These are phyloP conservation scores for Polyodon spathula DNA, from an alignment of 2,113 vertebrate species.

Conservation along the genomic window DNA sequence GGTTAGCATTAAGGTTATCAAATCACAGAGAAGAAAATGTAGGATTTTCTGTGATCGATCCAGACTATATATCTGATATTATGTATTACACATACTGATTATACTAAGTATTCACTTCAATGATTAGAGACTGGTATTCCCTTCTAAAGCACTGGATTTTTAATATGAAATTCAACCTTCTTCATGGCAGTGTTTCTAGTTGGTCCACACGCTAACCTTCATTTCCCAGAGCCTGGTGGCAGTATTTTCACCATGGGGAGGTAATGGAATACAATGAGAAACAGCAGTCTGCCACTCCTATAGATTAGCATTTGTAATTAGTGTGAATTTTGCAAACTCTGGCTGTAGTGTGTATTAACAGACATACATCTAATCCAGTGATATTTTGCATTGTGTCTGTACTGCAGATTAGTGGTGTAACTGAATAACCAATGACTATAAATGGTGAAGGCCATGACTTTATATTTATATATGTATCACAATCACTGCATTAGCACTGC, in stretches of 20 bases:
- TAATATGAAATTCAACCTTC: too few species aligned
- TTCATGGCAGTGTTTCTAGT: constrained; percentile 43
- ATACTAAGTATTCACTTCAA: too few species aligned
- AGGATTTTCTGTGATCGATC: too few species aligned
- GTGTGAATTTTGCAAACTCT: constrained; percentile 27
- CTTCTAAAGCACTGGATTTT: too few species aligned
- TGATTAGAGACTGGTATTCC: too few species aligned
- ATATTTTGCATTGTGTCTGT: constrained; percentile 1
- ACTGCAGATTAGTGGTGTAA: neutral
- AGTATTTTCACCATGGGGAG: constrained; percentile 13
- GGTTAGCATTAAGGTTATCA: too few species aligned
- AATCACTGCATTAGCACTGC: too few species aligned
- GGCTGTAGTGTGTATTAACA: constrained; percentile 6
- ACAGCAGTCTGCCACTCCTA: constrained; percentile 28
- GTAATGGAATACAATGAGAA: constrained; percentile 27
- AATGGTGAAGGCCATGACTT: too few species aligned
- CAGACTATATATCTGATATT: too few species aligned
- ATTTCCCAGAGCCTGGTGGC: neutral
- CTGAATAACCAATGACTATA: neutral
- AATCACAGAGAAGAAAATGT: too few species aligned
- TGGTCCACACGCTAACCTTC: constrained; percentile 11
- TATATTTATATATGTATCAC: too few species aligned
- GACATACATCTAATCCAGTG: constrained; percentile 5
- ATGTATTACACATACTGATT: too few species aligned
- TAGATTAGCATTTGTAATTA: constrained; percentile 38